Conservation (phyloP, 1,140 invertebrate species). For the Calephelis nemesis region DNA sequence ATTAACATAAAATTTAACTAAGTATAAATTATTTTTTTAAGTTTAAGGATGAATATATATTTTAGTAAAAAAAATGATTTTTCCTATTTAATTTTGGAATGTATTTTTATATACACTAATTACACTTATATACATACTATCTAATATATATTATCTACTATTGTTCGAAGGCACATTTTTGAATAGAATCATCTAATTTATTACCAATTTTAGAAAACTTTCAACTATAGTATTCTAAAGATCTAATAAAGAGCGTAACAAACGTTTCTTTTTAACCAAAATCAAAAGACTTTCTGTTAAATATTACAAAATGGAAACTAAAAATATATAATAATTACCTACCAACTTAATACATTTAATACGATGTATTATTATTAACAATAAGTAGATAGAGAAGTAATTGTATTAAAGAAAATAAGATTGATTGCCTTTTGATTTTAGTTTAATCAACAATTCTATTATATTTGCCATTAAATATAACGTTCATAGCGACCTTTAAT, state of each 20-base stretch:
- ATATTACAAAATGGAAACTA: not conserved
- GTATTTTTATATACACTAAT: constrained; percentile 56
- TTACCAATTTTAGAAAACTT: constrained; percentile 33
- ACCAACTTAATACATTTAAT: too few relatives aligned
- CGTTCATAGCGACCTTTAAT: constrained; percentile 26
- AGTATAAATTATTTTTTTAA: not conserved
- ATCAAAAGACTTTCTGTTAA: constrained; percentile 21
- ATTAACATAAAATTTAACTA: constrained; percentile 2
- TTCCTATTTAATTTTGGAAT: constrained; percentile 39
- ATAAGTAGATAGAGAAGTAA: too few relatives aligned
- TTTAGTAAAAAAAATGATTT: constrained; percentile 1
- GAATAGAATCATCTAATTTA: constrained; percentile 57
- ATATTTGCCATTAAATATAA: constrained; percentile 12
- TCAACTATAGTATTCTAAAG: constrained; percentile 32
- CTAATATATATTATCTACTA: constrained; percentile 55
- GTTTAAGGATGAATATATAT: not conserved
- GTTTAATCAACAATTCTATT: not conserved
- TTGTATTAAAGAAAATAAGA: not conserved
- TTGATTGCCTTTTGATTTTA: not conserved
- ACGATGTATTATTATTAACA: too few relatives aligned
- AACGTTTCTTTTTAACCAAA: constrained; percentile 25
- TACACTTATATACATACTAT: constrained; percentile 55
- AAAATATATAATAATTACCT: not conserved
- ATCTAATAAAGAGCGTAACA: constrained; percentile 17
- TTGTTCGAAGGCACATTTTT: constrained; percentile 74